phyloP scores from a whole-genome alignment of 2,113 vertebrate species.

The Melozone crissalis region DNA sequence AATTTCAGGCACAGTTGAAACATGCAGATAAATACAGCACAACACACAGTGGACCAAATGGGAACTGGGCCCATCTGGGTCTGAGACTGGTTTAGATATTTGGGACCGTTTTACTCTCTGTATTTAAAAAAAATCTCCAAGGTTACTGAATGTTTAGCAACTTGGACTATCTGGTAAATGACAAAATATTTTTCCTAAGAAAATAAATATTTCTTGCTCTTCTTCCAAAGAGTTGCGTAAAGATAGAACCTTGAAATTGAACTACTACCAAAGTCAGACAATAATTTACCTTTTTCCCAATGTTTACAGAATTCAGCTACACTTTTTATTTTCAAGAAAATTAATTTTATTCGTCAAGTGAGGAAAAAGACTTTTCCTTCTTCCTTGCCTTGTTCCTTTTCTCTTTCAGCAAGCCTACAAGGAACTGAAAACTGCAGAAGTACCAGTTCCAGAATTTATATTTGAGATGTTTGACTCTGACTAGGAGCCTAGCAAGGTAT shows the following conservation, averaged over 20 bases:
- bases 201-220: not conserved
- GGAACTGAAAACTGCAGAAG: not conserved
- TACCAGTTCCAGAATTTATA: not conserved
- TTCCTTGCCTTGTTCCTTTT: not conserved
- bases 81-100: not conserved
- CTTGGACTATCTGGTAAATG: not conserved
- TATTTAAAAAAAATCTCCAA: not conserved
- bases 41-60: accelerated
- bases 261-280: not conserved
- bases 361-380: not conserved
- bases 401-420: not conserved
- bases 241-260: not conserved
- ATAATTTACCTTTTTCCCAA: not conserved
- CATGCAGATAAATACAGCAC: accelerated
- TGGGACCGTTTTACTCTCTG: not conserved
- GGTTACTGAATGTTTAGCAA: not conserved
- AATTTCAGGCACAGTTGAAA: not conserved
- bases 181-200: not conserved
- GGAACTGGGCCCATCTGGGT: not conserved
- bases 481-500: not conserved
- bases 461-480: too few species aligned
- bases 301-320: not conserved
- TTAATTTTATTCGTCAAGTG: not conserved
- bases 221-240: not conserved
- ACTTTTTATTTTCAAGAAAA: not conserved